A percentile compares a stretch with the other conserved stretches of the same genome.
Evolutionary conservation across 1,140 invertebrate genomes (phyloP).

Genomic region (Cylas formicarius): DNA sequence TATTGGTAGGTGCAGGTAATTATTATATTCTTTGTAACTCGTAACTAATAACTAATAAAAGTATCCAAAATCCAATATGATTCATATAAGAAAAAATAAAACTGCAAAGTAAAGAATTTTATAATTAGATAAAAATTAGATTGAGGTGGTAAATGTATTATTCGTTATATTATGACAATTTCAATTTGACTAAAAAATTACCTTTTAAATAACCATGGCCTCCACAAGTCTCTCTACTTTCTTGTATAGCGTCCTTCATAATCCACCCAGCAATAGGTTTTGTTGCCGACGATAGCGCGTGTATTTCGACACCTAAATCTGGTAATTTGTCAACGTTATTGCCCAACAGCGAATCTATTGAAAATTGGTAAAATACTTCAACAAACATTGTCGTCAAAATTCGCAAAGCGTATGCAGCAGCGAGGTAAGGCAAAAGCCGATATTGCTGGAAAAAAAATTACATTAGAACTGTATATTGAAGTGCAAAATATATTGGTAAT

Average conservation of each 20-base stretch:
- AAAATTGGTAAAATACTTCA: slow-evolving; percentile 30
- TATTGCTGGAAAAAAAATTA: slow-evolving; percentile 65
- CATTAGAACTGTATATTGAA: background rate
- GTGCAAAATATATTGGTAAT: background rate
- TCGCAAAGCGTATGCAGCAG: slow-evolving; percentile 70
- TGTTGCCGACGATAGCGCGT: slow-evolving; percentile 79
- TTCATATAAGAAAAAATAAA: background rate
- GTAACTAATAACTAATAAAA: no score
- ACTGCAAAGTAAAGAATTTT: background rate
- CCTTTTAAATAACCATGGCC: slow-evolving; percentile 76
- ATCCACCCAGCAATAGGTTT: slow-evolving; percentile 86
- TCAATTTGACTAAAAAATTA: slow-evolving; percentile 27
- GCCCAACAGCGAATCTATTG: slow-evolving; percentile 25
- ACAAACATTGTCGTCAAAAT: slow-evolving; percentile 56
- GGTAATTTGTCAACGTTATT: slow-evolving; percentile 31
- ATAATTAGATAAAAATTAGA: slow-evolving; percentile 1
- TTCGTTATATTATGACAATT: background rate
- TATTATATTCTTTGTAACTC: no score
- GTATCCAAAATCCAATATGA: background rate
- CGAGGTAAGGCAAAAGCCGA: slow-evolving; percentile 81
- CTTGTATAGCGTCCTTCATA: slow-evolving; percentile 77
- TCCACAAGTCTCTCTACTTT: slow-evolving; percentile 84
- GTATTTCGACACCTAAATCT: slow-evolving; percentile 65
- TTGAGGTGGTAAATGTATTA: background rate
- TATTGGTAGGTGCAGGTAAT: no score